Conservation (phyloP, 1,140 invertebrate genomes). For the Neuroterus valhalla region DNA sequence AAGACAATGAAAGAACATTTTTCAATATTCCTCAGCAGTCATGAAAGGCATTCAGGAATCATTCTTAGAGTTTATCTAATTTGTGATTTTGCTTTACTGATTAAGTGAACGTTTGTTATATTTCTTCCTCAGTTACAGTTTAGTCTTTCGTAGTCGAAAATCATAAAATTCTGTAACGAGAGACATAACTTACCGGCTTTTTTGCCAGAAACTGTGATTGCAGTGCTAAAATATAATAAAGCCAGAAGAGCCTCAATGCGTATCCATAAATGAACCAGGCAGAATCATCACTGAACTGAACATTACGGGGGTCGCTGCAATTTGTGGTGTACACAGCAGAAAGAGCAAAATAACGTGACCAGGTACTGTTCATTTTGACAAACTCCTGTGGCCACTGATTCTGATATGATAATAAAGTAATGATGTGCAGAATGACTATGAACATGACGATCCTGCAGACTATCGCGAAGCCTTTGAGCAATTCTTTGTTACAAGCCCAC, state of each 20-base stretch:
- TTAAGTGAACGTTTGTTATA: background rate
- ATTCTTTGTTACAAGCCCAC: constrained; percentile 88
- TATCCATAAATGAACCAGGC: constrained; percentile 85
- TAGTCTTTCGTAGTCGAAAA: background rate
- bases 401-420: constrained; percentile 89
- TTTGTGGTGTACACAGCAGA: constrained; percentile 78
- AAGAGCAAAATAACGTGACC: constrained; percentile 83
- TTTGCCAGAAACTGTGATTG: constrained; percentile 82
- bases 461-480: constrained; percentile 83
- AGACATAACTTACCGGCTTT: constrained; percentile 78
- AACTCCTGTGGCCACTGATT: constrained; percentile 87
- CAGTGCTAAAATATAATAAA: constrained; percentile 84
- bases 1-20: too few relatives aligned
- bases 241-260: constrained; percentile 83
- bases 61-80: too few relatives aligned
- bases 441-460: constrained; percentile 83
- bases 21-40: too few relatives aligned
- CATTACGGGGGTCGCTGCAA: constrained; percentile 79
- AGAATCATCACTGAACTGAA: constrained; percentile 76
- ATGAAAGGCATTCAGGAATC: too few relatives aligned
- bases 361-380: constrained; percentile 81
- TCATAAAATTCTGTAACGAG: constrained; percentile 8
- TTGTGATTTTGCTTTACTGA: background rate
- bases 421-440: constrained; percentile 85
- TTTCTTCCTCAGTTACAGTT: constrained; percentile 29